Evolutionary conservation across 2,113 vertebrate species (phyloP), one percentile per base, ranked within the genome.

Genomic region (Xyliphius kryptos): DNA sequence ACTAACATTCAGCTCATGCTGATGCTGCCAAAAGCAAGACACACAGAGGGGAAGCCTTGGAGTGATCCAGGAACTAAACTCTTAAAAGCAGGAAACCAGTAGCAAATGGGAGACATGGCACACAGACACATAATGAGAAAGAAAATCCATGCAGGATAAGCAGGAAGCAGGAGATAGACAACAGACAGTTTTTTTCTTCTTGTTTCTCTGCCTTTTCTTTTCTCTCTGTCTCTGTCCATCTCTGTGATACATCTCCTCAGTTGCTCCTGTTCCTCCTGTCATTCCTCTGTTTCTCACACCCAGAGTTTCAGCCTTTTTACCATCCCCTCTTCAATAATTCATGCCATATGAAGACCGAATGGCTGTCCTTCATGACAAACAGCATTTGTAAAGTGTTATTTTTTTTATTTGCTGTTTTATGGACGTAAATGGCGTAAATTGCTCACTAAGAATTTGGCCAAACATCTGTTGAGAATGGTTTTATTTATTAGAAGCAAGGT

Each of bases 301-400:
- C 62, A 26, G 72, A 32, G 48, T 69, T 63, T 75, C 70, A 55
- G 66, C 60, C 44, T 72, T 32, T 32, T 32, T 32, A 72, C 66
- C 52, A 61, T 67, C 56, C 60, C 61, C 56, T 36, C 56, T 68
- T 74, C 57, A 70, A 74, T 74, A 65, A 74, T 74, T 74, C 73
- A 74, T 74, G 66, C 52, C 10, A 19, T 52, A 60, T 38, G 62
- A 73, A 57, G 71, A 73, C 66, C 59, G 71, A 61, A 65, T 43
- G 71, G 47, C 61, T 74, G 68, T 74, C 66, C 68, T 58, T 74
- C 50, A 66, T 74, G 73, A 74, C 69, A 71, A 70, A 71, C 57
- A 56, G 61, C 66, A 55, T 69, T 69, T 69, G 16, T 36, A n/a
- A n/a, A n/a, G n/a, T n/a, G n/a, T 67, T 52, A 32, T 49, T 49